Conservation (phyloP, 2,797 vertebrate species). For the Lepus oiostolus region DNA sequence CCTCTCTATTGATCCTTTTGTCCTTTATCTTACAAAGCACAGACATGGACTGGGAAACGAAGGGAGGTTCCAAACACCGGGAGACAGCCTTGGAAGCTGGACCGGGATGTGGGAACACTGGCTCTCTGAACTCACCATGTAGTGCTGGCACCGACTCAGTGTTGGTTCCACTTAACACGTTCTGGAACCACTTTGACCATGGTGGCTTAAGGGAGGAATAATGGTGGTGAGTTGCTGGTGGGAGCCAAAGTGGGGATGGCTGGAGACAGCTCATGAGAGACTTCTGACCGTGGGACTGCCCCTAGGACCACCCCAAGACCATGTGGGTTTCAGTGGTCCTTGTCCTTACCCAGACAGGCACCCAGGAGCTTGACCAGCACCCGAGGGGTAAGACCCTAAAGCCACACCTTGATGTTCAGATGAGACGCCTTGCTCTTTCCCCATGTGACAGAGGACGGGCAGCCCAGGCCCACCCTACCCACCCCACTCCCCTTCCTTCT, state of each 20-base stretch:
- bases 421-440: not conserved
- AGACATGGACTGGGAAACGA: not conserved
- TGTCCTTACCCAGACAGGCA: not conserved
- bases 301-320: not conserved
- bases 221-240: not conserved
- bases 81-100: not conserved
- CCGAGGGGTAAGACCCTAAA: not conserved
- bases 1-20: not conserved
- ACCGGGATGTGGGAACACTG: not conserved
- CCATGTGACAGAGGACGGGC: not conserved
- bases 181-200: conserved; percentile 27
- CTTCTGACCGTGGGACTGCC: not conserved
- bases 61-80: not conserved
- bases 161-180: not conserved
- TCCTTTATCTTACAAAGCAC: conserved; percentile 12
- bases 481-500: not conserved
- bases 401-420: not conserved
- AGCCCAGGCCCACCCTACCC: not conserved
- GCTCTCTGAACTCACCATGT: not conserved
- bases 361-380: not conserved
- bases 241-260: not conserved
- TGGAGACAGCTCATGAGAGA: not conserved
- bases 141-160: not conserved
- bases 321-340: not conserved
- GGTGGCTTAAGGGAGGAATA: not conserved